These are phyloP conservation scores for Sinodicranocentrus sp. DNA, from an alignment of 2,888 invertebrate genomes.

Conservation along the genomic window DNA sequence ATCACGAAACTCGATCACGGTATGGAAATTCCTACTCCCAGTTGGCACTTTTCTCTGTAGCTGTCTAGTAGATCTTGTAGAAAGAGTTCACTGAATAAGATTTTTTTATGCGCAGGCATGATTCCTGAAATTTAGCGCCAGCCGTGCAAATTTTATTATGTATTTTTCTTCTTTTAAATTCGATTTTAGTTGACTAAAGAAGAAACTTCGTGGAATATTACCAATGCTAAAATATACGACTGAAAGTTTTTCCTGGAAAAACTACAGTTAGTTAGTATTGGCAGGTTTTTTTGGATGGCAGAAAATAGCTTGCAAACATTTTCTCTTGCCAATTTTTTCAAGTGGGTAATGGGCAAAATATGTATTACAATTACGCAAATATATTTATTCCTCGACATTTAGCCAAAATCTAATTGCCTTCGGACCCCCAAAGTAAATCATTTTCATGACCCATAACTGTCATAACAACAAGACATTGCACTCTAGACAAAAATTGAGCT, in stretches of 20 bases:
- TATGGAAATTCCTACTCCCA: conserved; percentile 8
- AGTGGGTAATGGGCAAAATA: not conserved
- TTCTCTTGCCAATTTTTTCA: not conserved
- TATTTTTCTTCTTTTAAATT: no score
- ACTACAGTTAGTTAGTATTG: no score
- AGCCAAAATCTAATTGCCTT: conserved; percentile 29
- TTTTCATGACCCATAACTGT: conserved; percentile 24
- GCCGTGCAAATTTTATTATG: no score
- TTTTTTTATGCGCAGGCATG: conserved; percentile 46
- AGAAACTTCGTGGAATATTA: no score
- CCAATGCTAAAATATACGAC: no score
- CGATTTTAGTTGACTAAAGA: no score
- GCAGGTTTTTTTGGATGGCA: no score
- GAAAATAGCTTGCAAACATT: no score
- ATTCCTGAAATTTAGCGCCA: conserved; percentile 8
- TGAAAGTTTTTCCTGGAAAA: no score
- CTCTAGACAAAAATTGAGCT: no score
- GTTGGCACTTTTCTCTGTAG: not conserved
- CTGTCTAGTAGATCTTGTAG: conserved; percentile 2
- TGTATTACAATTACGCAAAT: no score
- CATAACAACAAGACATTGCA: conserved; percentile 5
- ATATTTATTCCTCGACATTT: not conserved
- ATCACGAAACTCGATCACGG: conserved; percentile 54
- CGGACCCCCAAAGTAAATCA: conserved; percentile 16
- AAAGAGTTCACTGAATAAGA: conserved; percentile 25